Evolutionary conservation across 2,113 vertebrate genomes (phyloP), one percentile per base, ranked within the genome.

Genomic region (Excalfactoria chinensis): DNA sequence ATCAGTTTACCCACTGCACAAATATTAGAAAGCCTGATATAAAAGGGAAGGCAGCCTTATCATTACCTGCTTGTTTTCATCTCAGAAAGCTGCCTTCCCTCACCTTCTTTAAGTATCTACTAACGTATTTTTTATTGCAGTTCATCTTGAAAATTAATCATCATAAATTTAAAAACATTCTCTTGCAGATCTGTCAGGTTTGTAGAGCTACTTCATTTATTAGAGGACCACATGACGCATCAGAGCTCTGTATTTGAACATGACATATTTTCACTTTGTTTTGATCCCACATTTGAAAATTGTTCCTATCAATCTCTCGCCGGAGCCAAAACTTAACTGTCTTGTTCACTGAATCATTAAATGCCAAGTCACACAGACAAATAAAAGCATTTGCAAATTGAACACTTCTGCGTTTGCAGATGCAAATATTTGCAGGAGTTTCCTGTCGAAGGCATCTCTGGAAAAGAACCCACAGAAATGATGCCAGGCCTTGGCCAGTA

Each of bases 91-190:
- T 88, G 81, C 92, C 71, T 89, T 86, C 63, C 80, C 63, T 97
- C 84, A 88, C 94, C 84, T 78, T 89, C 86, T 97, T 76, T 95
- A 97, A 97, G 79, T 88, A 97, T 93, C 89, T 96, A 55, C 88
- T 77, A 94, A 96, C 91, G 74, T 20, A 91, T 95, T 97, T 96
- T 94, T 96, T 86, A 95, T 83, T 74, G 81, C 81, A 95, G 86
- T 95, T 97, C 95, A 97, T 97, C 96, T 97, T 95, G 93, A 97
- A 97, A 98, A 98, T 96, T 97, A 97, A 98, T 97, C 95, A 96
- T 96, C 80, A 95, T 95, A 96, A 97, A 97, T 97, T 97, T 97
- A 92, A 97, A 97, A 96, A 92, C 90, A 93, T 96, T 96, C 93
- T 86, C 94, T 96, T 95, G 94, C 95, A 96, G 94, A 96, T 94